phyloP scores from a whole-genome alignment of 2,888 invertebrate species.

The Oligia latruncula region DNA sequence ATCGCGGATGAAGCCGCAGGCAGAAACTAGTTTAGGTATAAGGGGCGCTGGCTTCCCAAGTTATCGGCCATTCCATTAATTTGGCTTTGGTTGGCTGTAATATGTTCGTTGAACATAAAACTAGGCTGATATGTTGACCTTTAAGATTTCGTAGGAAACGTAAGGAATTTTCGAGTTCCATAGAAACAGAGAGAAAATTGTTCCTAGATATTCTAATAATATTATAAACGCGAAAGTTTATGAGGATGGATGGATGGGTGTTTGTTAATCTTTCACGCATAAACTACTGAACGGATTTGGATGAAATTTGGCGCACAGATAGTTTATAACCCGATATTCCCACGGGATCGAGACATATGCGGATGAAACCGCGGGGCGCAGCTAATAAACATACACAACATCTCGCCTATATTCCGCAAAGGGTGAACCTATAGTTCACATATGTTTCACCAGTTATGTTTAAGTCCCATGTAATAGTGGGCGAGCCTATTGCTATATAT shows the following conservation, averaged over 20 bases:
- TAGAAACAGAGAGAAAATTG: background rate
- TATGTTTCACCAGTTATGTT: too few relatives aligned
- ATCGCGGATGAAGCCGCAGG: background rate
- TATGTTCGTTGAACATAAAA: conserved; percentile 43
- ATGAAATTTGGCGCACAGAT: background rate
- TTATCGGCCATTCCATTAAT: conserved; percentile 48
- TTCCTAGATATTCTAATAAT: background rate
- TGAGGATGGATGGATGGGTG: background rate
- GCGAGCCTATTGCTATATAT: too few relatives aligned
- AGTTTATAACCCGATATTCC: too few relatives aligned
- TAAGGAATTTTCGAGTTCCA: conserved; percentile 10
- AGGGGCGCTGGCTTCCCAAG: conserved; percentile 13
- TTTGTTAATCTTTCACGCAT: background rate
- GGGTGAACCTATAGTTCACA: too few relatives aligned
- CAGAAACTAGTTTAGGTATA: background rate
- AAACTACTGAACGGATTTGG: background rate
- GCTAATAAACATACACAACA: too few relatives aligned
- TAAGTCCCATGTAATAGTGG: too few relatives aligned
- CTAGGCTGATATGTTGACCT: conserved; percentile 9
- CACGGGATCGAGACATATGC: too few relatives aligned
- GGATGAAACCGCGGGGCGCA: too few relatives aligned
- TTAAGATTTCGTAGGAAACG: background rate
- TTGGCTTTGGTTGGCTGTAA: conserved; percentile 6
- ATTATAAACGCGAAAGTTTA: background rate
- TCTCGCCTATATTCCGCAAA: too few relatives aligned